phyloP scores from a whole-genome alignment of 2,797 vertebrate species.

The Melanogrammus aeglefinus region DNA sequence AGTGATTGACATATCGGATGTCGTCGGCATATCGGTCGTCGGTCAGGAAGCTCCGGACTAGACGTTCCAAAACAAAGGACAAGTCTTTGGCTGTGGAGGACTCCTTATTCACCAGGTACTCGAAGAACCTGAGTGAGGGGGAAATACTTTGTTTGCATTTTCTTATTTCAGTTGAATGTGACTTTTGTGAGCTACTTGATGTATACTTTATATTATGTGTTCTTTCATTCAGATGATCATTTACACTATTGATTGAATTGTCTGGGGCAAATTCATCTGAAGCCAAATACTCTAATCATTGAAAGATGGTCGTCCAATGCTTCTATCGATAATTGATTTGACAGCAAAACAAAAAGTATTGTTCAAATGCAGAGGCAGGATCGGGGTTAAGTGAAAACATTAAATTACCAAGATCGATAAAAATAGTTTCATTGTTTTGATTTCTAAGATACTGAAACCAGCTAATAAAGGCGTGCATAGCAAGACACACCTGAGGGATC shows the following conservation, averaged over 20 bases:
- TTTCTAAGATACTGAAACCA: no score
- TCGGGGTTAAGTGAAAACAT: neutral
- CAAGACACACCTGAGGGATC: neutral
- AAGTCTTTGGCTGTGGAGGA: constrained; percentile 54
- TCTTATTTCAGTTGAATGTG: neutral
- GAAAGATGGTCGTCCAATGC: no score
- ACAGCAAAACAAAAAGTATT: neutral
- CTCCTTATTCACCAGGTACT: constrained; percentile 72
- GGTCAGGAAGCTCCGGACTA: constrained; percentile 78
- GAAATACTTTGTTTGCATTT: neutral
- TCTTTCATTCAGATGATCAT: neutral
- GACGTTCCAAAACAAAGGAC: constrained; percentile 72
- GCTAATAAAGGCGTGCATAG: neutral
- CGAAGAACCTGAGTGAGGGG: constrained; percentile 73
- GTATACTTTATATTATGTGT: neutral
- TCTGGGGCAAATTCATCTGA: no score
- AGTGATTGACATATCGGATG: constrained; percentile 79
- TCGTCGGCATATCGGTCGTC: constrained; percentile 80
- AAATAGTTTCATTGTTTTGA: no score
- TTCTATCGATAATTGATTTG: no score
- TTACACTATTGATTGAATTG: no score
- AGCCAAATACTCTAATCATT: no score
- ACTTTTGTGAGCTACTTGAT: neutral
- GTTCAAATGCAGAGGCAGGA: neutral
- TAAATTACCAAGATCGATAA: no score